Conservation (phyloP, 2,888 invertebrate species). For the Aromia moschata region DNA sequence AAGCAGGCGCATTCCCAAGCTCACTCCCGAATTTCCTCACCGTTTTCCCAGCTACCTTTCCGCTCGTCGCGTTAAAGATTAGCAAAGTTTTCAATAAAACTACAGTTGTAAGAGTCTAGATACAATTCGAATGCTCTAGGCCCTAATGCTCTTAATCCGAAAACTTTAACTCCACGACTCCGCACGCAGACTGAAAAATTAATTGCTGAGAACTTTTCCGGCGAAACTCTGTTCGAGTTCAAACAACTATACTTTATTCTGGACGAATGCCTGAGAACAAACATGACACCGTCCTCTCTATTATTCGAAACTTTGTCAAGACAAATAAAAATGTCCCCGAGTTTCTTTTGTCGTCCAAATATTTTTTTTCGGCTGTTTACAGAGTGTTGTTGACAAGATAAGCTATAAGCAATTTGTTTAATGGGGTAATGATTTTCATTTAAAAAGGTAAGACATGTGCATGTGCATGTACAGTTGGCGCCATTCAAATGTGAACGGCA, state of each 20-base stretch:
- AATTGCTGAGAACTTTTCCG: conserved; percentile 41
- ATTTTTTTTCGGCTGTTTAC: too few relatives aligned
- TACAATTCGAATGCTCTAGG: conserved; percentile 40
- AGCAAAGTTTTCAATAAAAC: conserved; percentile 20
- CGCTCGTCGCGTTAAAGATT: conserved; percentile 13
- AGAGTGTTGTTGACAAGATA: too few relatives aligned
- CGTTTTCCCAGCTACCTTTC: conserved; percentile 1
- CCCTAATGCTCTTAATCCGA: conserved; percentile 42
- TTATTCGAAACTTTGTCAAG: conserved; percentile 19
- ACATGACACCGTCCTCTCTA: conserved; percentile 21
- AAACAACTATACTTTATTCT: conserved; percentile 26
- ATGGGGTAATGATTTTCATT: too few relatives aligned
- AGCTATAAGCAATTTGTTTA: too few relatives aligned
- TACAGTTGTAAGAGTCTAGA: conserved; percentile 20
- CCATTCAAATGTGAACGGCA: too few relatives aligned
- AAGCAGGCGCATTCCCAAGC: too few relatives aligned
- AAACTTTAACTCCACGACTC: conserved; percentile 35
- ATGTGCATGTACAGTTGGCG: too few relatives aligned
- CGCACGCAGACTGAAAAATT: conserved; percentile 44
- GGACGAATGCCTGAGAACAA: conserved; percentile 18
- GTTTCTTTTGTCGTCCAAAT: background rate
- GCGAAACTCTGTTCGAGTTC: conserved; percentile 33
- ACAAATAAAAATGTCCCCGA: conserved; percentile 7
- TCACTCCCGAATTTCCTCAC: background rate
- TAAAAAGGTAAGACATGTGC: too few relatives aligned